Percentiles rank a stretch among this genome's conserved stretches.
These are phyloP conservation scores for Zalophus californianus DNA, from an alignment of 2,797 vertebrate species.

Conservation along the genomic window DNA sequence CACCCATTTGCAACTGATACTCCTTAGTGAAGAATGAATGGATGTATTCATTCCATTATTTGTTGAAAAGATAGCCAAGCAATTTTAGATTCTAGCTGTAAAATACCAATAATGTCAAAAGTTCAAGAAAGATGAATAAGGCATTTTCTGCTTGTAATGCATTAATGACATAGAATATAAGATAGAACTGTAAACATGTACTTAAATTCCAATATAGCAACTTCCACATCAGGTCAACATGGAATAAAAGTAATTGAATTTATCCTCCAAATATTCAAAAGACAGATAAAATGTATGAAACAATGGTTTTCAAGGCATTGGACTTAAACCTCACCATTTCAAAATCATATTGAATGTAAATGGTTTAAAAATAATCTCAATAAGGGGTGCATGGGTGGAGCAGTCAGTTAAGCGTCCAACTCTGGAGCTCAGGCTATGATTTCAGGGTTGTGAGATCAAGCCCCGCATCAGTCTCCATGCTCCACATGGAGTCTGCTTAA, in stretches of 20 bases:
- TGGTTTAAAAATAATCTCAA: background rate
- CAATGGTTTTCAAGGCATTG: background rate
- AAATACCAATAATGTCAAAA: background rate
- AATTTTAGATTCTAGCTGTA: background rate
- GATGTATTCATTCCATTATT: background rate
- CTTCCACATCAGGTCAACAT: background rate
- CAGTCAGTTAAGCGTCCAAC: background rate
- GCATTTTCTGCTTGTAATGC: background rate
- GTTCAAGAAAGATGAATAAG: background rate
- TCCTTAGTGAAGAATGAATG: background rate
- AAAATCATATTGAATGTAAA: background rate
- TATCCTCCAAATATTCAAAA: background rate
- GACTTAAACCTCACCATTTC: background rate
- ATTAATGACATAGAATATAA: background rate
- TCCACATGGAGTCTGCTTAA: background rate
- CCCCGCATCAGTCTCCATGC: background rate
- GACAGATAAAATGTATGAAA: background rate
- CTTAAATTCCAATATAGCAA: background rate
- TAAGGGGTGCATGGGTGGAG: background rate
- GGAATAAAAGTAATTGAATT: background rate
- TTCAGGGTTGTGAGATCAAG: background rate
- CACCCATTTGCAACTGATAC: background rate
- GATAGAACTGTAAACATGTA: background rate
- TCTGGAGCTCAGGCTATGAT: background rate
- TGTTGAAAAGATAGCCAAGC: background rate